Conservation (phyloP, 2,888 invertebrate genomes). For the Asteroscopus sphinx region DNA sequence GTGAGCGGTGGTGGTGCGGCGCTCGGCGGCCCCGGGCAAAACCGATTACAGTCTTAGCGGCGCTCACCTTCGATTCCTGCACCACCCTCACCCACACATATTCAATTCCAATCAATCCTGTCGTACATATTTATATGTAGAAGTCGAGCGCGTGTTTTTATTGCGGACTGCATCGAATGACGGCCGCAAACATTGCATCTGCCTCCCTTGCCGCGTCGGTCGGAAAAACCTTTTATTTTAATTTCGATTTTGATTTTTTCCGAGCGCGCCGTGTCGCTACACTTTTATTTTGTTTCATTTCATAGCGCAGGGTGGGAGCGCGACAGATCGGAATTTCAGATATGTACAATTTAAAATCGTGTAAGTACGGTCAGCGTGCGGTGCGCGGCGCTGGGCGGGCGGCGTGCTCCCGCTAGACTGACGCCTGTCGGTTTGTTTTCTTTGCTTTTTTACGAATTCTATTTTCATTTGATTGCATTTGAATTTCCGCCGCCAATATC, state of each 20-base stretch:
- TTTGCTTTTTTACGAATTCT: slow-evolving; percentile 89
- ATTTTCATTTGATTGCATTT: slow-evolving; percentile 90
- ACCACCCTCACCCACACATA: slow-evolving; percentile 78
- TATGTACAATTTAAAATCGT: slow-evolving; percentile 90
- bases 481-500: slow-evolving; percentile 90
- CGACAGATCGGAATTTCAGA: slow-evolving; percentile 90
- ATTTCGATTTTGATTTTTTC: slow-evolving; percentile 90
- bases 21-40: slow-evolving; percentile 80
- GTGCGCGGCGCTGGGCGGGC: slow-evolving; percentile 65
- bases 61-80: slow-evolving; percentile 87
- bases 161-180: slow-evolving; percentile 88
- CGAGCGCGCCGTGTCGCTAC: slow-evolving; percentile 83
- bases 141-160: slow-evolving; percentile 85
- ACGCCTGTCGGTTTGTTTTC: slow-evolving; percentile 89
- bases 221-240: slow-evolving; percentile 86
- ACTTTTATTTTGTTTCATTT: slow-evolving; percentile 90
- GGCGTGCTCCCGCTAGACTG: slow-evolving; percentile 84
- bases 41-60: slow-evolving; percentile 89
- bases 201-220: slow-evolving; percentile 82
- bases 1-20: slow-evolving; percentile 75
- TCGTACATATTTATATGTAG: slow-evolving; percentile 88
- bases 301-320: slow-evolving; percentile 89
- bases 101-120: slow-evolving; percentile 90
- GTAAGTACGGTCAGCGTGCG: slow-evolving; percentile 88
- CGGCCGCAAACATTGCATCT: slow-evolving; percentile 88